A percentile compares a stretch with the other conserved stretches of the same genome.
Evolutionary conservation across 2,113 vertebrate species (phyloP).

Genomic region (Dipodomys stephensi): DNA sequence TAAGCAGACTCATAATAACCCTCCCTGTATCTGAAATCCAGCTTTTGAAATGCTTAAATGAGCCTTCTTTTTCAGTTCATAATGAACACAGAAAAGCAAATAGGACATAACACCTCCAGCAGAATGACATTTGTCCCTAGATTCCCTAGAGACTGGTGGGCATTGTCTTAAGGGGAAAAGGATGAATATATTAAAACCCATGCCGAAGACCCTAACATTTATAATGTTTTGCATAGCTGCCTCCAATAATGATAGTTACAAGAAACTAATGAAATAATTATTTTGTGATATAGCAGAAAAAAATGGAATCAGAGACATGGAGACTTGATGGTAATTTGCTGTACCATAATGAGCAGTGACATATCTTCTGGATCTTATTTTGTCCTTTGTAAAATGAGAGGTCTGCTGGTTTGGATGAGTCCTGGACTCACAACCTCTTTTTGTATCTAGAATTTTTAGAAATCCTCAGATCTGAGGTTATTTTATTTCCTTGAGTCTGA

Average conservation of each 20-base stretch:
- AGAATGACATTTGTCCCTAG: slow-evolving; percentile 3
- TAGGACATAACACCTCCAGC: background rate
- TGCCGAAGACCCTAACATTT: background rate
- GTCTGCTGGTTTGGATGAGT: background rate
- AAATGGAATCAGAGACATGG: background rate
- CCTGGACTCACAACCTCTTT: background rate
- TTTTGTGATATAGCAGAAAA: background rate
- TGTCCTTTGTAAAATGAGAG: background rate
- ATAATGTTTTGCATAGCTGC: background rate
- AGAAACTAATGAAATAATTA: slow-evolving; percentile 4
- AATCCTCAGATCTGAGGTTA: background rate
- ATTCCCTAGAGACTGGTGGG: background rate
- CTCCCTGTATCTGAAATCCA: slow-evolving; percentile 29
- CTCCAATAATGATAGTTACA: background rate
- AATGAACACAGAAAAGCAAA: slow-evolving; percentile 52
- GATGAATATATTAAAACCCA: background rate
- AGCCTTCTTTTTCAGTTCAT: slow-evolving; percentile 16
- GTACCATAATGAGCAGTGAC: background rate
- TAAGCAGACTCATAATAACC: slow-evolving; percentile 62
- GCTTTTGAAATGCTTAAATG: background rate
- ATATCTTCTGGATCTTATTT: background rate
- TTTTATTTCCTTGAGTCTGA: background rate
- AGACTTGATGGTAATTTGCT: too few relatives aligned
- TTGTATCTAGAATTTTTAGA: background rate
- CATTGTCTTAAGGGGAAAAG: background rate